Evolutionary conservation across 2,113 vertebrate species (phyloP), one percentile per base, ranked within the genome.

Genomic region (Pygoscelis adeliae): DNA sequence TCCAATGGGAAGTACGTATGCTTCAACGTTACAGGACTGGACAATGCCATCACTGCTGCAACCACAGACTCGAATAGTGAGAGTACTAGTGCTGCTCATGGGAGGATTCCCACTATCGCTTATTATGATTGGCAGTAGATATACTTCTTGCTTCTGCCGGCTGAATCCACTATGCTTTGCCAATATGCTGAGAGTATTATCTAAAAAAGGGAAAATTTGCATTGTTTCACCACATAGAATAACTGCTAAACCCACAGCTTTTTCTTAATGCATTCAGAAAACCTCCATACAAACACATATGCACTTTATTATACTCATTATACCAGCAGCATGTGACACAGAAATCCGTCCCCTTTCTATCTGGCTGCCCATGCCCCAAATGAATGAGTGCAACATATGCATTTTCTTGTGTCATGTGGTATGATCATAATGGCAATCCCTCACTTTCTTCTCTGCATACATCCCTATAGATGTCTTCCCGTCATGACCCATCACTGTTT

Each of bases 41-140:
- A 99, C 99, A 4, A 97, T 97, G 4, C 99, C 99, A 0, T 99
- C 99, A 47, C 95, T 99, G 97, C 99, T 99, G 97, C 99, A 99
- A 47, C 99, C 99, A 29, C 99, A 99, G 58, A 99, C 99, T 9
- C 99, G 98, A 93, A 99, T 99, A 72, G 99, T 99, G 93, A 99
- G 97, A 10, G 99, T 99, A 97, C 99, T 99, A 83, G 99, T 99
- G 98, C 99, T 99, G 98, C 99, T 99, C 98, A 99, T 98, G 6
- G 99, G 99, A 12, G 99, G 99, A 49, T 98, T 99, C 58, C 99
- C 99, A n/a, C 99, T 99, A 55, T 99, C 99, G 2, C 99, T 99
- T 98, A 99, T 99, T 10, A 99, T 72, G 91, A 99, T 99, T 30
- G 99, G 99, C 90, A 99, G 98, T 83, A 99, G 99, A 92, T 99